Percentiles rank a stretch among this genome's conserved stretches.
Conservation (phyloP, 1,140 invertebrate genomes). For the Drosophila pallidifrons region DNA sequence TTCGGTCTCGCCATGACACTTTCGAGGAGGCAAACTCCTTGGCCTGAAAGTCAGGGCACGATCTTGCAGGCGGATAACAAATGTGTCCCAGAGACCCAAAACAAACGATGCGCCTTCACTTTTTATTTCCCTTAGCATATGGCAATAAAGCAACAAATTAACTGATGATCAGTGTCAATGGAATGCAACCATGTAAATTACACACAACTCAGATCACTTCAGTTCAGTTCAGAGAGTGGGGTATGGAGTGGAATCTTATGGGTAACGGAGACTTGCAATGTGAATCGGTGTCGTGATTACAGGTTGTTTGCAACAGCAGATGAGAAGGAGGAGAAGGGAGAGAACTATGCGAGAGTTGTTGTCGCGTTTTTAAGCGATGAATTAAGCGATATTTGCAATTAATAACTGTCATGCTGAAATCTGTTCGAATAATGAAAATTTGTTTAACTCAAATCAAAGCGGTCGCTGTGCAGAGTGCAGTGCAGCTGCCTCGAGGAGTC, state of each 20-base stretch:
- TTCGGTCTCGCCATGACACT: conserved; percentile 1
- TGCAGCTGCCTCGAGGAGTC: not conserved
- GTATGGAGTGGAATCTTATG: conserved; percentile 3
- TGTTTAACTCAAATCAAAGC: conserved; percentile 80
- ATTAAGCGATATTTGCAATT: conserved; percentile 84
- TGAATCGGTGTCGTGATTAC: conserved; percentile 79
- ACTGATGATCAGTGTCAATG: conserved; percentile 84
- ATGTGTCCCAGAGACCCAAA: conserved; percentile 81
- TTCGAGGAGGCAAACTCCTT: conserved; percentile 28
- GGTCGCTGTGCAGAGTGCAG: not conserved
- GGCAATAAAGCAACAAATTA: conserved; percentile 81
- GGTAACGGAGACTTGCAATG: conserved; percentile 32
- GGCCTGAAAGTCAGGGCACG: conserved; percentile 27
- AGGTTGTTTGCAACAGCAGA: conserved; percentile 68
- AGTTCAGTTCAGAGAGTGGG: not conserved
- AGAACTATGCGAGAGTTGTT: conserved; percentile 70
- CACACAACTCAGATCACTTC: conserved; percentile 7
- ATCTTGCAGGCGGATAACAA: conserved; percentile 63
- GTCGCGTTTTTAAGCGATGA: conserved; percentile 81
- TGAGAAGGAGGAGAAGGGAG: conserved; percentile 14
- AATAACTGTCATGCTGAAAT: conserved; percentile 84
- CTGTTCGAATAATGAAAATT: conserved; percentile 80
- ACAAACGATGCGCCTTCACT: conserved; percentile 80
- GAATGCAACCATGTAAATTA: conserved; percentile 83
- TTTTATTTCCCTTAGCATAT: conserved; percentile 54